These are phyloP conservation scores for Heliconius hortense DNA, from an alignment of 2,888 invertebrate species.

Conservation along the genomic window DNA sequence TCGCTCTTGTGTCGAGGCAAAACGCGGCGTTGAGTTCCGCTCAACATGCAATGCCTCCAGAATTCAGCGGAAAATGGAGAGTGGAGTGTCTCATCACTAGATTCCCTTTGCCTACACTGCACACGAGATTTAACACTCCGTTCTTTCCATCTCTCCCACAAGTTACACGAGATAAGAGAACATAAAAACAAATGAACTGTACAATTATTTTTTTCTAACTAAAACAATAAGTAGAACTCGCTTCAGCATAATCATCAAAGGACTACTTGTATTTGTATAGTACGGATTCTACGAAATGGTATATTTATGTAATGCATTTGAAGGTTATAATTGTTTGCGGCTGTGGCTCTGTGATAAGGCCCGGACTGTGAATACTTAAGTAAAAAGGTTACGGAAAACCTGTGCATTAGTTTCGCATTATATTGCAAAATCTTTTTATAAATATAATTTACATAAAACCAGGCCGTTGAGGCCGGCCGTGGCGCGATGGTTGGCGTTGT, in stretches of 20 bases:
- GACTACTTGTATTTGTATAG: slow-evolving; percentile 27
- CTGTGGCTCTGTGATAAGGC: slow-evolving; percentile 31
- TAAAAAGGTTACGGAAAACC: slow-evolving; percentile 22
- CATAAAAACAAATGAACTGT: slow-evolving; percentile 13
- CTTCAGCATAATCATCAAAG: slow-evolving; percentile 27
- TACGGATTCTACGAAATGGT: slow-evolving; percentile 33
- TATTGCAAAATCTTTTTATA: slow-evolving; percentile 10
- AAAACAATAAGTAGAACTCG: slow-evolving; percentile 19
- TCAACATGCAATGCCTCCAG: no score
- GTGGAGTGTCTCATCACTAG: no score
- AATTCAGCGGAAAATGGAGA: no score
- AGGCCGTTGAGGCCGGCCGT: no score
- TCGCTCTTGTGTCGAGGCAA: no score
- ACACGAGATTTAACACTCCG: not conserved
- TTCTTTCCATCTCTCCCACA: not conserved
- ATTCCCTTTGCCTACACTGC: no score
- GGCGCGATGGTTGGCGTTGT: not conserved
- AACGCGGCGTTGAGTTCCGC: no score
- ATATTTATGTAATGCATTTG: slow-evolving; percentile 33
- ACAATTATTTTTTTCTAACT: slow-evolving; percentile 15
- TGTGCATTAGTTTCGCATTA: slow-evolving; percentile 25
- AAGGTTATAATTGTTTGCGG: slow-evolving; percentile 35
- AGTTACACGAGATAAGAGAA: not conserved
- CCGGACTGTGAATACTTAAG: slow-evolving; percentile 22
- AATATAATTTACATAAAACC: not conserved